Percentiles rank a stretch among this genome's conserved stretches.
phyloP scores from a whole-genome alignment of 2,888 invertebrate genomes.

The Minunthozetes semirufus region DNA sequence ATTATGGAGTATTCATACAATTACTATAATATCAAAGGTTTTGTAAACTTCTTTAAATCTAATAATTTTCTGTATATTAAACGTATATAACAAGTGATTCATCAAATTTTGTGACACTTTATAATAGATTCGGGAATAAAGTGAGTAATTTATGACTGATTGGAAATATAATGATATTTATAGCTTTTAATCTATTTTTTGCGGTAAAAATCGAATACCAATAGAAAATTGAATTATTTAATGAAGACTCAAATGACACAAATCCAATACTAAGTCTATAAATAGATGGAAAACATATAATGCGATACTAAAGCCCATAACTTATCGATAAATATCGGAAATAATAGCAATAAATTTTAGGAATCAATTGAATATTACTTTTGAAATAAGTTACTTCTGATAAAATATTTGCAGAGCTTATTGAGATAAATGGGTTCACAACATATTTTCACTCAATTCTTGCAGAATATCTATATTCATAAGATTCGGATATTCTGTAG shows the following conservation, averaged over 20 bases:
- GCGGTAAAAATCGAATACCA: no score
- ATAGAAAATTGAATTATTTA: no score
- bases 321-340: background rate
- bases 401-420: background rate
- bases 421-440: background rate
- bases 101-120: background rate
- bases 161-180: background rate
- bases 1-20: no score
- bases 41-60: background rate
- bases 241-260: no score
- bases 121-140: background rate
- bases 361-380: background rate
- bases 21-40: no score
- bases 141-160: background rate
- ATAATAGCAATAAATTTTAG: background rate
- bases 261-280: no score
- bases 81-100: background rate
- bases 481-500: no score
- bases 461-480: background rate
- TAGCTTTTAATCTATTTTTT: no score
- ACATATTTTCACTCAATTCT: background rate
- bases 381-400: background rate
- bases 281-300: no score
- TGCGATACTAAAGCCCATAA: background rate
- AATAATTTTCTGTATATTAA: background rate